These are phyloP conservation scores for Dorcus parallelipipedus DNA, from an alignment of 2,888 invertebrate genomes.

Conservation along the genomic window DNA sequence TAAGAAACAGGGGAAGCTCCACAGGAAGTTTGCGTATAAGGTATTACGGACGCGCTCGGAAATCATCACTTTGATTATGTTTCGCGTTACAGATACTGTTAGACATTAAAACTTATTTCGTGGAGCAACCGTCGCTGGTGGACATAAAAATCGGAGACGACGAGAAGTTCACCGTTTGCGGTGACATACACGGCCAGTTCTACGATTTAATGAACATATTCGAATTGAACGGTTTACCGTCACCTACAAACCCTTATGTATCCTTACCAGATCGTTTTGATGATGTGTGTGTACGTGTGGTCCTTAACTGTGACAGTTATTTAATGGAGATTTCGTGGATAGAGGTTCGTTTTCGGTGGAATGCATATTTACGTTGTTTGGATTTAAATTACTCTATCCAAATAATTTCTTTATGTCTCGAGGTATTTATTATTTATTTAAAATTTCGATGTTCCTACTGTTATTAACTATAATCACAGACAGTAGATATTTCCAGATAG, in stretches of 20 bases:
- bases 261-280: slow-evolving; percentile 42
- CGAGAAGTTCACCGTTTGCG: slow-evolving; percentile 95
- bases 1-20: slow-evolving; percentile 87
- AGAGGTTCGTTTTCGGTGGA: slow-evolving; percentile 99
- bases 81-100: slow-evolving; percentile 74
- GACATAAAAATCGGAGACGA: slow-evolving; percentile 84
- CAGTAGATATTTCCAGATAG: not conserved
- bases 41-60: slow-evolving; percentile 48
- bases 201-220: slow-evolving; percentile 98
- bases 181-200: slow-evolving; percentile 98
- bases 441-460: no score
- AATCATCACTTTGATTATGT: not conserved
- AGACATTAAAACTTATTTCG: slow-evolving; percentile 82
- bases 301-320: slow-evolving; percentile 57
- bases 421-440: slow-evolving; percentile 58
- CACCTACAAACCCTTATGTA: slow-evolving; percentile 91
- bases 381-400: slow-evolving; percentile 94
- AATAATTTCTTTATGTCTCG: slow-evolving; percentile 96
- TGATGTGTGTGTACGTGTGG: not conserved
- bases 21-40: slow-evolving; percentile 96
- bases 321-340: slow-evolving; percentile 99
- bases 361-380: slow-evolving; percentile 96
- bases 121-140: slow-evolving; percentile 81
- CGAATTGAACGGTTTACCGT: slow-evolving; percentile 93
- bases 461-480: no score